These are phyloP conservation scores for Eupleurogrammus muticus DNA, from an alignment of 2,797 vertebrate species.

Conservation along the genomic window DNA sequence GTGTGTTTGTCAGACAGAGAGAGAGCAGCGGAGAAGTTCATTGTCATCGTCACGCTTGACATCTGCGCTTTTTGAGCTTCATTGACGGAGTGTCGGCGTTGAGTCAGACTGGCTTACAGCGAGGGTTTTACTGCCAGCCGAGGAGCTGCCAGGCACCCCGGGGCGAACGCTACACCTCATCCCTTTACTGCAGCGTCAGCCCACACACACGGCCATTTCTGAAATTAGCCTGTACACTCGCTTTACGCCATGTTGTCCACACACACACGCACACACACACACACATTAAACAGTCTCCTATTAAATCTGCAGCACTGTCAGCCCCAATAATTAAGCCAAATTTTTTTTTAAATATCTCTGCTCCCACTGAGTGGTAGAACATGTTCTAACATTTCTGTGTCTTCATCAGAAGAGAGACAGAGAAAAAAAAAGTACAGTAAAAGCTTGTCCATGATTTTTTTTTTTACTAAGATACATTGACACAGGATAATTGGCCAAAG, in stretches of 20 bases:
- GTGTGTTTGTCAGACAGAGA: slow-evolving; percentile 14
- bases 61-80: slow-evolving; percentile 57
- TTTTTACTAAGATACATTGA: too few relatives aligned
- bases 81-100: slow-evolving; percentile 50
- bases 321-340: slow-evolving; percentile 39
- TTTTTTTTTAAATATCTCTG: slow-evolving; percentile 40
- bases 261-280: slow-evolving; percentile 7
- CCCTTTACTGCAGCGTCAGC: slow-evolving; percentile 75
- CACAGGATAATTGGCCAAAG: too few relatives aligned
- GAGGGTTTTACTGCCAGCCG: slow-evolving; percentile 63
- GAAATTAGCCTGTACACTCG: slow-evolving; percentile 61
- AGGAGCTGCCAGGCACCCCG: slow-evolving; percentile 61
- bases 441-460: too few relatives aligned
- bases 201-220: slow-evolving; percentile 51
- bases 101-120: slow-evolving; percentile 60
- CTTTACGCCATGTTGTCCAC: slow-evolving; percentile 56
- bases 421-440: too few relatives aligned
- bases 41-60: slow-evolving; percentile 55
- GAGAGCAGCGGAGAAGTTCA: slow-evolving; percentile 20
- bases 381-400: too few relatives aligned
- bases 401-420: too few relatives aligned
- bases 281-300: slow-evolving; percentile 42
- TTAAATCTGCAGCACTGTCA: slow-evolving; percentile 51
- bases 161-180: slow-evolving; percentile 67
- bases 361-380: neutral